Evolutionary conservation across 2,113 vertebrate genomes (phyloP).

Genomic region (Centrocercus urophasianus): DNA sequence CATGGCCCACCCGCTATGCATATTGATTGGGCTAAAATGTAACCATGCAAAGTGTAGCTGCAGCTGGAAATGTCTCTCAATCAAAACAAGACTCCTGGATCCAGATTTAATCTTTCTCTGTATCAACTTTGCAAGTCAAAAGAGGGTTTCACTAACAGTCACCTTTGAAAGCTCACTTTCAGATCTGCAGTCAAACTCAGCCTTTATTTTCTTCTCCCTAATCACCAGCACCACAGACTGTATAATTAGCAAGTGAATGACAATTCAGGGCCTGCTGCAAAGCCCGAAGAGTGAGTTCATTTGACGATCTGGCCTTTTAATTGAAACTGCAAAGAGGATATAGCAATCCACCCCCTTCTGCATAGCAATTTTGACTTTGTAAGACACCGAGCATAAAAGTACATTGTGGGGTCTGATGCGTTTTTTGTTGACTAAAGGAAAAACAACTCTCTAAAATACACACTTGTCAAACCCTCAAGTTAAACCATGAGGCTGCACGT

Average conservation of each 20-base stretch:
- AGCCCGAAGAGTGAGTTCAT: not conserved
- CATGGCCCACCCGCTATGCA: not conserved
- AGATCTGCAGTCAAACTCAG: not conserved
- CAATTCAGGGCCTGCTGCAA: slow-evolving; percentile 15
- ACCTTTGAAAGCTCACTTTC: slow-evolving; percentile 31
- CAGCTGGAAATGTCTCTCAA: slow-evolving; percentile 3
- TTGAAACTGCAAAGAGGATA: not conserved
- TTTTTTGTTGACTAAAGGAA: not conserved
- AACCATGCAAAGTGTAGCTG: not conserved
- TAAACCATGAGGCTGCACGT: not conserved
- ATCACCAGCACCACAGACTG: slow-evolving; percentile 23
- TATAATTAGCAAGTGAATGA: slow-evolving; percentile 39
- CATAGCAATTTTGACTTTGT: not conserved
- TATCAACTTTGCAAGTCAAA: slow-evolving; percentile 27
- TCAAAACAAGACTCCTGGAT: slow-evolving; percentile 16
- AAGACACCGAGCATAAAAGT: not conserved
- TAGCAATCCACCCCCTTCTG: not conserved
- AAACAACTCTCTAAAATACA: not conserved
- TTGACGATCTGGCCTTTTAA: slow-evolving; percentile 3
- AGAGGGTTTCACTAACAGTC: not conserved
- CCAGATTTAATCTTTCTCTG: not conserved
- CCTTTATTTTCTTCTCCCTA: slow-evolving; percentile 46
- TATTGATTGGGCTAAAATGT: not conserved
- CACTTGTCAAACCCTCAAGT: not conserved
- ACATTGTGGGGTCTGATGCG: not conserved